phyloP scores from a whole-genome alignment of 2,113 vertebrate genomes.

The Nannospalax galili region DNA sequence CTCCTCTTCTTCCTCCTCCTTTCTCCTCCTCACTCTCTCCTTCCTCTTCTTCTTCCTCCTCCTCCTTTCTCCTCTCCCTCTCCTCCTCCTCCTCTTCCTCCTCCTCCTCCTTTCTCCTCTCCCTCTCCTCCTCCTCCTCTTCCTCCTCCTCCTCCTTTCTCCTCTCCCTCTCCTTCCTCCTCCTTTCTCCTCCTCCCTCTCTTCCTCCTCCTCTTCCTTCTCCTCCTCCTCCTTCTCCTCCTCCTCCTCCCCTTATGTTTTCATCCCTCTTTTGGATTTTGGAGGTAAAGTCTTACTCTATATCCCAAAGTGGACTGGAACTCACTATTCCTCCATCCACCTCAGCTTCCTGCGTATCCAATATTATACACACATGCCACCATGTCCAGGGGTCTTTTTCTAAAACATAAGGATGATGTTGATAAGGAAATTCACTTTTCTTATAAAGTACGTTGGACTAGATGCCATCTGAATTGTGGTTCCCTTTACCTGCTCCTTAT shows the following conservation, averaged over 20 bases:
- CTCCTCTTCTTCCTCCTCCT: not conserved
- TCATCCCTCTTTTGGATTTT: not conserved
- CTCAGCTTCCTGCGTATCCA: not conserved
- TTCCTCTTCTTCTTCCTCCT: not conserved
- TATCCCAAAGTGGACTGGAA: not conserved
- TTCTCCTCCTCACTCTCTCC: not conserved
- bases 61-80: too few species aligned
- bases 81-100: not conserved
- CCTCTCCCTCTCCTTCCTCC: too few species aligned
- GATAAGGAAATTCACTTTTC: not conserved
- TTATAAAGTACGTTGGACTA: not conserved
- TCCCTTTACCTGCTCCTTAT: not conserved
- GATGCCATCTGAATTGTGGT: not conserved
- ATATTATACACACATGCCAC: not conserved
- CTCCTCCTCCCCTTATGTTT: too few species aligned
- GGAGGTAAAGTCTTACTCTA: not conserved
- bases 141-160: not conserved
- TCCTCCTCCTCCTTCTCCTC: not conserved
- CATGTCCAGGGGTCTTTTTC: not conserved
- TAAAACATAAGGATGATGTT: not conserved
- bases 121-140: too few species aligned
- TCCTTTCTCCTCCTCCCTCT: not conserved
- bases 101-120: too few species aligned
- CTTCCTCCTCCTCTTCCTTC: not conserved
- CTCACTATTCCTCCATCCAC: not conserved